A percentile compares a stretch with the other conserved stretches of the same genome.
Evolutionary conservation across 2,888 invertebrate genomes (phyloP).

Genomic region (Steromphala cineraria): DNA sequence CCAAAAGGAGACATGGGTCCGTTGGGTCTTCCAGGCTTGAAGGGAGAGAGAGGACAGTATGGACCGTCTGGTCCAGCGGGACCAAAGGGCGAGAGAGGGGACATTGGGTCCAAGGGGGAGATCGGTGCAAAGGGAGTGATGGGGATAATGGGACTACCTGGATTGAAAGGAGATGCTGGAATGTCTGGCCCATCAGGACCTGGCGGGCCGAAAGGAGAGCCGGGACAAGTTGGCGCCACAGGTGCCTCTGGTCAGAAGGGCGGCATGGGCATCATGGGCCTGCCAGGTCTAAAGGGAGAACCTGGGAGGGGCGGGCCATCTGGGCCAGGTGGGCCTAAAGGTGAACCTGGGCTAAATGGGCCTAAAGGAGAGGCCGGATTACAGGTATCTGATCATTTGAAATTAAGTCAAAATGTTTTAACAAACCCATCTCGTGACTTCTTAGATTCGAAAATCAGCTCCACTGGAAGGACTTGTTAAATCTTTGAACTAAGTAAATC

Average conservation of each 20-base stretch:
- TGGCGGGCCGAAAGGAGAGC: background rate
- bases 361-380: background rate
- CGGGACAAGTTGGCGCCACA: background rate
- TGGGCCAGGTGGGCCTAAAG: background rate
- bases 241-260: background rate
- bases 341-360: background rate
- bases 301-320: background rate
- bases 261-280: background rate
- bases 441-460: too few species aligned
- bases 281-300: background rate
- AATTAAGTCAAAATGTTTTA: too few species aligned
- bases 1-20: too few species aligned
- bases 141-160: background rate
- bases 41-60: too few species aligned
- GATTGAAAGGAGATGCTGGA: background rate
- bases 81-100: too few species aligned
- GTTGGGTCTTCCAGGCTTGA: too few species aligned
- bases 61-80: too few species aligned
- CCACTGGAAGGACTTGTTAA: too few species aligned
- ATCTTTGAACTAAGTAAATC: too few species aligned
- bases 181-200: background rate
- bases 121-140: background rate
- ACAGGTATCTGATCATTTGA: background rate
- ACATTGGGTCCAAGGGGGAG: background rate
- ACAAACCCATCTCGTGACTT: too few species aligned